Evolutionary conservation across 2,113 vertebrate genomes (phyloP), one percentile per base, ranked within the genome.

Genomic region (Callithrix jacchus): DNA sequence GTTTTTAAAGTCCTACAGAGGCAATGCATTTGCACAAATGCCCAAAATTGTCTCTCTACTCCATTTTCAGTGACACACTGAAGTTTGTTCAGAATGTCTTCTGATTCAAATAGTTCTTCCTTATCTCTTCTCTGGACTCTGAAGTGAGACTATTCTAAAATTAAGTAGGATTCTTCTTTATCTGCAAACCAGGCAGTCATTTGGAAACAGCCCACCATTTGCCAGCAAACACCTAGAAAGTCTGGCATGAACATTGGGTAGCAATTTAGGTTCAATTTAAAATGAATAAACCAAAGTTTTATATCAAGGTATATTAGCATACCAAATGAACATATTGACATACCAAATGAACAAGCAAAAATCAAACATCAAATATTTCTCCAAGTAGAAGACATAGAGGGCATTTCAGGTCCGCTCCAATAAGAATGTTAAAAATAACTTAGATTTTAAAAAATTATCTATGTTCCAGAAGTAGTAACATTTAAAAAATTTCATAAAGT

Each of bases 401-500:
- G 1, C 16, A 52, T 89, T 90, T 70, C 20, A 85, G 6, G 1
- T 83, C 27, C 91, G 2, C 42, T 91, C 27, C 20, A 61, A 20
- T 64, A 82, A 87, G 17, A 84, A 84, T 9, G 14, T 37, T 79
- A 35, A 70, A 95, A 87, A 92, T 66, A 71, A 17, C 23, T 86
- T 42, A 20, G 13, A 66, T 70, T 66, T 92, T 81, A 30, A 16
- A 1, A 74, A 54, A 58, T 77, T 52, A 81, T 83, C 37, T 89
- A 23, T 27, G 18, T 93, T 91, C 25, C 27, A 83, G 47, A 77
- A 83, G 37, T 76, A 66, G 54, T 14, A 40, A 52, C 23, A 64
- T 94, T 73, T 58, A 52, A 66, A 58, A 96, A 87, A 49, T 84
- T 88, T 93, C 12, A 35, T 85, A 54, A 82, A 93, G 45, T 64